These are phyloP conservation scores for Drosophila parvula DNA, from an alignment of 1,140 invertebrate genomes.

Conservation along the genomic window DNA sequence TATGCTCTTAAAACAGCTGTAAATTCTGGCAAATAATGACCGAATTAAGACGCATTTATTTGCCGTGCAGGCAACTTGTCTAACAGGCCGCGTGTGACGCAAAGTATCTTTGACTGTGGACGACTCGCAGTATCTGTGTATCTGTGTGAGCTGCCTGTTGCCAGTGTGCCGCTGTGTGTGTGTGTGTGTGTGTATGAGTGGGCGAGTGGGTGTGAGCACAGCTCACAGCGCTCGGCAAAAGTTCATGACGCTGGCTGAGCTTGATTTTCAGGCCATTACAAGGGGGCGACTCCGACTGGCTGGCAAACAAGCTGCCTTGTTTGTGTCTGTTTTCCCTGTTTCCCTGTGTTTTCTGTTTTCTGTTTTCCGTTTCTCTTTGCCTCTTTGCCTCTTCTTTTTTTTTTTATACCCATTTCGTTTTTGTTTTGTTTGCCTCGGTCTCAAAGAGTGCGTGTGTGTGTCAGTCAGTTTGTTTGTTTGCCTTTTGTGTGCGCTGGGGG, in stretches of 20 bases:
- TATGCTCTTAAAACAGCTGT: too few relatives aligned
- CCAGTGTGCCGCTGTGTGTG: slow-evolving; percentile 17
- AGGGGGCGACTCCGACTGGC: slow-evolving; percentile 39
- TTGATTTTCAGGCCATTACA: slow-evolving; percentile 80
- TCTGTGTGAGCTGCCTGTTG: slow-evolving; percentile 56
- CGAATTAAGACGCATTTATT: background rate
- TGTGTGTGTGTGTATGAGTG: slow-evolving; percentile 12
- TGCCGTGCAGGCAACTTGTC: slow-evolving; percentile 46
- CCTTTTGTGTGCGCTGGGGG: slow-evolving; percentile 78
- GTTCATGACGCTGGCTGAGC: slow-evolving; percentile 74
- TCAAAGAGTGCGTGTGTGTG: slow-evolving; percentile 3
- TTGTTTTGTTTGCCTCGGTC: slow-evolving; percentile 58
- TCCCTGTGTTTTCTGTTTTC: slow-evolving; percentile 36
- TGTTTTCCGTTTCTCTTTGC: slow-evolving; percentile 14
- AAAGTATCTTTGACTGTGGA: slow-evolving; percentile 65
- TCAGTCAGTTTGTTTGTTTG: slow-evolving; percentile 63
- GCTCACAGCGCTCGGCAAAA: slow-evolving; percentile 63
- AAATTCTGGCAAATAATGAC: too few relatives aligned
- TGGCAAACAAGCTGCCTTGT: slow-evolving; percentile 44
- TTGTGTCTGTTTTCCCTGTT: slow-evolving; percentile 33
- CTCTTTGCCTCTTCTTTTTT: slow-evolving; percentile 17
- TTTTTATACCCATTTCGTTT: slow-evolving; percentile 31
- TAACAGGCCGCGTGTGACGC: slow-evolving; percentile 66
- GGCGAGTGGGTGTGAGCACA: slow-evolving; percentile 27
- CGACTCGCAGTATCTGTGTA: slow-evolving; percentile 39